These are phyloP conservation scores for Rotaria socialis DNA, from an alignment of 2,888 invertebrate species.

Conservation along the genomic window DNA sequence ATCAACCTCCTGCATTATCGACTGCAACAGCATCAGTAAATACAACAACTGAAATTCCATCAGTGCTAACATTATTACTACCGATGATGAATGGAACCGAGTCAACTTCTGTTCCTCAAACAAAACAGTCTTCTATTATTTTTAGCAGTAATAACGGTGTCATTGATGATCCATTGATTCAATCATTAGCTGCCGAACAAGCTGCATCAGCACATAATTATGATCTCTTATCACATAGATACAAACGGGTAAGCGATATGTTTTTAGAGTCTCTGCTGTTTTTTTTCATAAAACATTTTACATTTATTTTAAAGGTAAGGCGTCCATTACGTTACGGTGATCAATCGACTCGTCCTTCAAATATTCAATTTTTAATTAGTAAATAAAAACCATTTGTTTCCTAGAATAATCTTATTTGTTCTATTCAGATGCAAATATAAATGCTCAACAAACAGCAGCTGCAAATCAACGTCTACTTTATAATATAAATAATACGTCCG, in stretches of 20 bases:
- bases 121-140: background rate
- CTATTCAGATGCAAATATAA: background rate
- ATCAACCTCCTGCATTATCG: background rate
- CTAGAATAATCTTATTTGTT: background rate
- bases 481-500: background rate
- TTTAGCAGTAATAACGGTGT: constrained; percentile 13
- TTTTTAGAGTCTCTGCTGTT: no score
- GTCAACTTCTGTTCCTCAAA: background rate
- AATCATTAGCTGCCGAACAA: constrained; percentile 33
- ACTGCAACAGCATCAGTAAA: background rate
- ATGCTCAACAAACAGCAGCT: background rate
- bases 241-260: background rate
- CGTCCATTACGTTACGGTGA: constrained; percentile 31
- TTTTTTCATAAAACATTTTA: background rate
- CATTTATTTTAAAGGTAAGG: background rate
- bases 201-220: constrained; percentile 12
- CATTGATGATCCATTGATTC: constrained; percentile 34
- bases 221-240: background rate
- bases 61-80: background rate
- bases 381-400: background rate
- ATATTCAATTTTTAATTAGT: constrained; percentile 1
- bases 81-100: background rate
- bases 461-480: background rate
- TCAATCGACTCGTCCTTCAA: constrained; percentile 29
- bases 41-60: background rate